Evolutionary conservation across 2,888 invertebrate genomes (phyloP).

Genomic region (Pammene aurita): DNA sequence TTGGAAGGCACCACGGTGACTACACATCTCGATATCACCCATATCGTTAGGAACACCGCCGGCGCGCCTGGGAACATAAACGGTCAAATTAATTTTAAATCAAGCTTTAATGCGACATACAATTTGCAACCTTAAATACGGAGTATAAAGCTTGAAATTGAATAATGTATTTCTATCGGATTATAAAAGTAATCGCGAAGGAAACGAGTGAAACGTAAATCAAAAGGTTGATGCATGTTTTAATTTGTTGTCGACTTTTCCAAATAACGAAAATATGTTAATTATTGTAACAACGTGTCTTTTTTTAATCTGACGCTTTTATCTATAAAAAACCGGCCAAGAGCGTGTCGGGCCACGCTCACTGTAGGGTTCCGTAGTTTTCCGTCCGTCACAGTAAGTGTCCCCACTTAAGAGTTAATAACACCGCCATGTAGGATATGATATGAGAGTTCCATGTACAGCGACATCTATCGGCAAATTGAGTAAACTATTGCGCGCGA

Average conservation of each 20-base stretch:
- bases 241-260: neutral
- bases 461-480: too few species aligned
- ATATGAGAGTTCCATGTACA: too few species aligned
- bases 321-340: too few species aligned
- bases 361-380: too few species aligned
- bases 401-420: too few species aligned
- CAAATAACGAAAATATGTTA: neutral
- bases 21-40: constrained; percentile 75
- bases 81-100: constrained; percentile 30
- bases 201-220: constrained; percentile 14
- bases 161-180: neutral
- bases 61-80: constrained; percentile 66
- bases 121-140: neutral
- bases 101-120: neutral
- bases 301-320: too few species aligned
- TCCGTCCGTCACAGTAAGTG: too few species aligned
- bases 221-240: constrained; percentile 13
- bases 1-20: constrained; percentile 67
- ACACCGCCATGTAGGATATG: too few species aligned
- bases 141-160: neutral
- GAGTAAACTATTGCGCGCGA: too few species aligned
- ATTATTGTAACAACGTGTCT: neutral
- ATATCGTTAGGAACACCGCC: constrained; percentile 73
- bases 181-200: constrained; percentile 12
- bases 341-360: too few species aligned